Conservation (phyloP, 2,797 vertebrate species). For the Eulemur albifrons region DNA sequence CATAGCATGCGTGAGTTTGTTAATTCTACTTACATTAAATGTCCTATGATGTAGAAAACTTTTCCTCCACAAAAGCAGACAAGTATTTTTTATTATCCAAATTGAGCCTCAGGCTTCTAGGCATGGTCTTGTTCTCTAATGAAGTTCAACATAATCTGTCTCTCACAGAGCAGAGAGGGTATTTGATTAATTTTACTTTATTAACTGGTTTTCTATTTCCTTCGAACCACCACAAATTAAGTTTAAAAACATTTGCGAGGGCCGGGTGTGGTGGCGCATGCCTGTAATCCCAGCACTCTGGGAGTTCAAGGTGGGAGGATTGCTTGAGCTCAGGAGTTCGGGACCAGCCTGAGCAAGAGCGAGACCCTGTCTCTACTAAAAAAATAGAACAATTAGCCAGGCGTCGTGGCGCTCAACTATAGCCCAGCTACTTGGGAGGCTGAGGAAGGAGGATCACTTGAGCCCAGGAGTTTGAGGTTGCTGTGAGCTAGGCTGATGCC, state of each 20-base stretch:
- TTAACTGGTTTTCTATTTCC: neutral
- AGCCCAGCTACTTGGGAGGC: no score
- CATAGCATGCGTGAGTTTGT: neutral
- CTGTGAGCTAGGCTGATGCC: no score
- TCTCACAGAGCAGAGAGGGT: neutral
- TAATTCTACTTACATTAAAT: neutral
- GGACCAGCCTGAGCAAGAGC: no score
- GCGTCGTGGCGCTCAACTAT: no score
- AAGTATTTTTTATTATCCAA: neutral
- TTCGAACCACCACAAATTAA: neutral
- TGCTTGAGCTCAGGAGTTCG: no score
- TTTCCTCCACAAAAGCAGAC: neutral
- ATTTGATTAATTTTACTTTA: accelerated
- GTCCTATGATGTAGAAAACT: neutral
- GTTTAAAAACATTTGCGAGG: neutral
- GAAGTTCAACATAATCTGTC: neutral
- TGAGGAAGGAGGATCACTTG: no score
- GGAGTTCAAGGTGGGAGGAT: no score
- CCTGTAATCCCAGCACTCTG: no score
- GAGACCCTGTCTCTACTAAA: no score
- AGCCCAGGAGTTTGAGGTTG: no score
- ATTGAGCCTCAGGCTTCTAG: neutral
- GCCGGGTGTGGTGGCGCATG: no score
- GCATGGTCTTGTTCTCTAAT: neutral
- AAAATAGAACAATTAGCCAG: no score